A percentile compares a stretch with the other conserved stretches of the same genome.
These are phyloP conservation scores for Scaptomyza graminum DNA, from an alignment of 1,140 invertebrate genomes.

Conservation along the genomic window DNA sequence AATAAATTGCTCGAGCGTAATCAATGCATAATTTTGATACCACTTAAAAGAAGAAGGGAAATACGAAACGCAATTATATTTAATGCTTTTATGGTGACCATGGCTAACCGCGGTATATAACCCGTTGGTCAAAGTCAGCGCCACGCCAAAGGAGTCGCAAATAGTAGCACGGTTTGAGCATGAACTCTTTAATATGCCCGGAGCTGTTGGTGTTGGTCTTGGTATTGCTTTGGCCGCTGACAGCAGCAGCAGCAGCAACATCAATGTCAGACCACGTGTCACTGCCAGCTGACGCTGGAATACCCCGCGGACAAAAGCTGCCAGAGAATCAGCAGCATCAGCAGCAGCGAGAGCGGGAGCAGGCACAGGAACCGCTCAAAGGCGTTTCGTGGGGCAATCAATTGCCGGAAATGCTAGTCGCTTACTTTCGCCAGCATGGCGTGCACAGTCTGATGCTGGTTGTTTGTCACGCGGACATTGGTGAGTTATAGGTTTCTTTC, in stretches of 20 bases:
- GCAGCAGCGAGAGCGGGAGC: neutral
- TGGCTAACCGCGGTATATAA: conserved; percentile 55
- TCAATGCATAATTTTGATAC: conserved; percentile 77
- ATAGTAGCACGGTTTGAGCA: conserved; percentile 34
- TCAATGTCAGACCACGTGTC: conserved; percentile 59
- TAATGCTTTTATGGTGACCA: conserved; percentile 31
- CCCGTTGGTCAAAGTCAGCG: conserved; percentile 33
- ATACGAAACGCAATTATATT: conserved; percentile 55
- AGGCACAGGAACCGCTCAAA: conserved; percentile 13
- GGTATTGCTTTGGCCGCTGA: conserved; percentile 23
- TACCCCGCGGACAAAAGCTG: conserved; percentile 30
- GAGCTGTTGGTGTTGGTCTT: conserved; percentile 38
- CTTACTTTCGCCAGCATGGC: conserved; percentile 78
- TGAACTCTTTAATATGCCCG: conserved; percentile 74
- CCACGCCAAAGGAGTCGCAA: conserved; percentile 36
- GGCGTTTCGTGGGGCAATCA: conserved; percentile 66
- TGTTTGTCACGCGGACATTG: conserved; percentile 77
- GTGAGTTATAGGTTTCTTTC: conserved; percentile 63
- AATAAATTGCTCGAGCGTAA: conserved; percentile 44
- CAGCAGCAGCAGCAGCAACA: conserved; percentile 38
- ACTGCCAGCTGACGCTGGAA: conserved; percentile 60
- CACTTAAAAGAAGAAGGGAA: conserved; percentile 12
- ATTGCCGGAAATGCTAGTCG: conserved; percentile 79
- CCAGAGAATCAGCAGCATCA: conserved; percentile 20
- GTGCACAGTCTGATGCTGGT: conserved; percentile 74